Evolutionary conservation across 2,797 vertebrate species (phyloP), one percentile per base, ranked within the genome.

Genomic region (Petrocephalus schoutedeni): DNA sequence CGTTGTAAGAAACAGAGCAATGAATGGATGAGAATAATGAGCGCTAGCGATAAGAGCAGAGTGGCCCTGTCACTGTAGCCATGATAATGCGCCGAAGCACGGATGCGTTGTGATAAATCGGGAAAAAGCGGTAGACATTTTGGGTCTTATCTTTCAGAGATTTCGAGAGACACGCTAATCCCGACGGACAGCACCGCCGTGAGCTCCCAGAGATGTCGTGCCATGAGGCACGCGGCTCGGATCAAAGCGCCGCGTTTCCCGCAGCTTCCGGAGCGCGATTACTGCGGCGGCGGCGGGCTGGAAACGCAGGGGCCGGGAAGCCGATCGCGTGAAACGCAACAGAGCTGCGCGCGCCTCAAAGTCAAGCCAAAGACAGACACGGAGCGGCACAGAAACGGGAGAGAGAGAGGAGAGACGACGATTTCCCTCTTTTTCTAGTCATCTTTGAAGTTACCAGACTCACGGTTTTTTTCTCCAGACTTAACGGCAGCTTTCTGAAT

Each of bases 381-480:
- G 90, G 91, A 92, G 91, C 49, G 14, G 49, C 19, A 61, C 77
- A 67, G 88, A 82, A 58, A 71, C 86, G 86, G 88, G 88, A 88
- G 85, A 19, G 89, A 89, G 89, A 93, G 61, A 85, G 82, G 9
- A 0, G 49, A 6, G 2, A 21, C 14, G 49, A 14, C n/a, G 19
- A 14, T 54, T 56, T 41, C n/a, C 45, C n/a, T 57, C 77, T 92
- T 92, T 88, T 91, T 90, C 91, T 91, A 90, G 10, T 49, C 36
- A 90, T 91, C 93, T 95, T 94, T 95, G 93, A 92, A 94, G 91
- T 94, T 94, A 94, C 94, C 94, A 93, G 92, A 90, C 91, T 58
- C 6, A 16, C 0, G 23, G 2, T 12, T 23, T 19, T 61, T 16
- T 91, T 45, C 93, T 91, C 91, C 92, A 91, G 92, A 92, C 91